Percentiles rank a stretch among this genome's conserved stretches.
Evolutionary conservation across 2,888 invertebrate species (phyloP).

Genomic region (Latrodectus elegans): DNA sequence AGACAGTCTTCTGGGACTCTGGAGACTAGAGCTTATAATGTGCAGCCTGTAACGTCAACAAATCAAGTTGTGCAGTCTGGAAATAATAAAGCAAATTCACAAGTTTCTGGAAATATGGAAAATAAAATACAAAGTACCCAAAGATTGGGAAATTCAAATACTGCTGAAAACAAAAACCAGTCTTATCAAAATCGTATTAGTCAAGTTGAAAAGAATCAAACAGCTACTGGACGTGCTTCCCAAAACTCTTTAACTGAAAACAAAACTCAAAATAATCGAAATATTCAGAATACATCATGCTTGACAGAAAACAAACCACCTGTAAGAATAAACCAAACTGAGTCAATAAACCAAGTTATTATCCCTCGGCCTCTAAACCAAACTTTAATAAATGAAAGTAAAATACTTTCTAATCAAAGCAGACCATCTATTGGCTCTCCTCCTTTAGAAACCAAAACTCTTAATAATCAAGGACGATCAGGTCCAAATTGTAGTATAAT

Average conservation of each 20-base stretch:
- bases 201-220: conserved; percentile 4
- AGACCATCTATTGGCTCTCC: conserved; percentile 19
- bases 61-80: conserved; percentile 6
- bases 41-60: conserved; percentile 13
- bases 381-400: conserved; percentile 18
- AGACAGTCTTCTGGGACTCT: neutral
- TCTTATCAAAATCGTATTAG: conserved; percentile 7
- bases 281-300: neutral
- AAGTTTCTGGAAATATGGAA: conserved; percentile 1
- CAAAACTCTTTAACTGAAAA: conserved; percentile 19
- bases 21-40: conserved; percentile 28
- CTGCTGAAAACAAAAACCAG: conserved; percentile 34
- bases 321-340: conserved; percentile 6
- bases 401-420: conserved; percentile 17
- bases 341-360: conserved; percentile 20
- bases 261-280: conserved; percentile 15
- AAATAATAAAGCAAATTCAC: conserved; percentile 4
- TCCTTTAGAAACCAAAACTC: conserved; percentile 29
- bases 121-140: conserved; percentile 23
- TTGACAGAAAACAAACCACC: conserved; percentile 6
- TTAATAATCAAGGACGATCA: conserved; percentile 6
- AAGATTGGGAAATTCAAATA: conserved; percentile 9
- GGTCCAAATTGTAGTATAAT: neutral
- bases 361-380: conserved; percentile 13
- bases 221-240: neutral